phyloP scores from a whole-genome alignment of 2,797 vertebrate species.

The Neosilurus hyrtlii region DNA sequence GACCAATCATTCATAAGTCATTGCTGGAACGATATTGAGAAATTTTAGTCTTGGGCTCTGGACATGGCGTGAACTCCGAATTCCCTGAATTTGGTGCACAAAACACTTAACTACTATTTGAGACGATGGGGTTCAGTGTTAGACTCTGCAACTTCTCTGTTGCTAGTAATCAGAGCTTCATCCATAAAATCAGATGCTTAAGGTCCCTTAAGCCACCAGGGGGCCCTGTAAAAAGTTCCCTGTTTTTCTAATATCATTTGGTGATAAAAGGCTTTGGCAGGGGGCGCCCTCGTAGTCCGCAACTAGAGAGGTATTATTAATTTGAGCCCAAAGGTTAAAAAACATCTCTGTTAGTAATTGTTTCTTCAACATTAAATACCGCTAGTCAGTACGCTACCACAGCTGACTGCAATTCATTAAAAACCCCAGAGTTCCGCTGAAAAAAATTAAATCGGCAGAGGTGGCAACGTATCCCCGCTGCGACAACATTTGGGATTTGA shows the following conservation, averaged over 20 bases:
- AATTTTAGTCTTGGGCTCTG: neutral
- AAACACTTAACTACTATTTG: neutral
- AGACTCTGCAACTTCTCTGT: neutral
- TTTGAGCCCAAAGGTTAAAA: neutral
- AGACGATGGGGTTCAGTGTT: neutral
- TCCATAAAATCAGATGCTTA: constrained; percentile 12
- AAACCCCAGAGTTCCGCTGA: constrained; percentile 8
- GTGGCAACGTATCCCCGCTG: constrained; percentile 15
- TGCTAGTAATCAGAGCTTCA: constrained; percentile 19
- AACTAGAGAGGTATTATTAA: constrained; percentile 4
- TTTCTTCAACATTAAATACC: neutral
- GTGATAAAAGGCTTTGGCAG: constrained; percentile 5
- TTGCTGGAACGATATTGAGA: neutral
- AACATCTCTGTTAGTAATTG: constrained; percentile 20
- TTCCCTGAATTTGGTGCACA: neutral
- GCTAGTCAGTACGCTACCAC: constrained; percentile 1
- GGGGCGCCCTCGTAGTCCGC: neutral
- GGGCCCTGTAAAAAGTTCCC: constrained; percentile 8
- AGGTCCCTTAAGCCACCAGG: constrained; percentile 5
- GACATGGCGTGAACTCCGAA: neutral
- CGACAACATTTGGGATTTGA: constrained; percentile 27
- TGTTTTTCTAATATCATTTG: neutral
- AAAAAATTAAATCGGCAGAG: constrained; percentile 5
- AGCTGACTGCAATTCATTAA: constrained; percentile 27
- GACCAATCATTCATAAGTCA: neutral